Base-by-base conservation (phyloP, 2,797 vertebrate genomes). In the Protosalanx chinensis region DNA sequence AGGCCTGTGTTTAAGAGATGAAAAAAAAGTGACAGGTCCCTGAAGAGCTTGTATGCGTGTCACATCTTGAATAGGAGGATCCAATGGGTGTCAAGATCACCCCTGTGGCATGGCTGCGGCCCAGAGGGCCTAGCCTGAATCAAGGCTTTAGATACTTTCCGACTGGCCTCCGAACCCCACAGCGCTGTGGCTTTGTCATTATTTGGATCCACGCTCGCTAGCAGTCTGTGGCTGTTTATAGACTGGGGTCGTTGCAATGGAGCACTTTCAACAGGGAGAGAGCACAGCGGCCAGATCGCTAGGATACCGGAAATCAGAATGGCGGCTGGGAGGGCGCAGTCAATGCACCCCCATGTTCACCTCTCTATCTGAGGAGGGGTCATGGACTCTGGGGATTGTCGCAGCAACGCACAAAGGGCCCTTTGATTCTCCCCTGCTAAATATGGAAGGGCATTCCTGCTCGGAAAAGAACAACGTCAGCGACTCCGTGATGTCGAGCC, bases 11-110 rank as follows among this genome's bases (percentile, higher is more conserved):
- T 76, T 84, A 71, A 74, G 64, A 82, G 72, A 73, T 76, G 82
- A 83, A 87, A 86, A 86, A 85, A 81, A 83, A 86, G 74, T 88
- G 88, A 88, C 85, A 82, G 84, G 82, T 70, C 63, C 74, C 78
- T 41, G 80, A 86, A 80, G 81, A 84, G 81, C 85, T 78, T 88
- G 86, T 88, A 83, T 82, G 81, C 76, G 81, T 92, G 90, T 91
- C 90, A 88, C 82, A 83, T 83, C 87, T 73, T 91, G 82, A 90
- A 92, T 88, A 90, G 88, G 89, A 91, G 81, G 85, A 90, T 86
- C 84, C 88, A 88, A 89, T 83, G 88, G 84, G 83, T 91, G 88
- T 91, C 89, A 90, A 80, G 81, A 85, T 82, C 85, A 70, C 82
- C 86, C 49, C 89, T 67, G 75, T 85, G 87, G 82, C 72, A 76